Percentiles rank a stretch among this genome's conserved stretches.
Evolutionary conservation across 2,888 invertebrate species (phyloP).

Genomic region (Ectemnius cavifrons): DNA sequence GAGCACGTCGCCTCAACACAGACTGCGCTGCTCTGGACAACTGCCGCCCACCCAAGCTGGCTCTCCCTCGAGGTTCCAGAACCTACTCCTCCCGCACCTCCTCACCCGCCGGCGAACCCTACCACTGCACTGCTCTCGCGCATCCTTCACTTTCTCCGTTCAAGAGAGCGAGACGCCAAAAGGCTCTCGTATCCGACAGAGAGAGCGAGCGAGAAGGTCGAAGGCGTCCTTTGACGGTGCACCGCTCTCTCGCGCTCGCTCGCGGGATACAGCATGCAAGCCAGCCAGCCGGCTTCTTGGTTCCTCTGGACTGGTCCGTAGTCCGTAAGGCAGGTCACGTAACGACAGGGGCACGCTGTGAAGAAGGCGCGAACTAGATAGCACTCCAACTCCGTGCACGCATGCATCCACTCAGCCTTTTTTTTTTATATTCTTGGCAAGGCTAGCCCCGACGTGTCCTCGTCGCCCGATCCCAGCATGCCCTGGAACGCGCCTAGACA

Average conservation of each 20-base stretch:
- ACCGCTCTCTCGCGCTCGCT: slow-evolving; percentile 6
- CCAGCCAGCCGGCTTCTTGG: not conserved
- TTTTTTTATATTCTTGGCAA: not conserved
- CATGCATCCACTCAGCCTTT: not conserved
- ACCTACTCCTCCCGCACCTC: slow-evolving; percentile 28
- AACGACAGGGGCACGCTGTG: slow-evolving; percentile 34
- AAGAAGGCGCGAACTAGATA: slow-evolving; percentile 17
- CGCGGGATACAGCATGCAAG: not conserved
- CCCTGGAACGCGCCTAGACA: not conserved
- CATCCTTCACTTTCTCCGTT: slow-evolving; percentile 50
- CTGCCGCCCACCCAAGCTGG: slow-evolving; percentile 72
- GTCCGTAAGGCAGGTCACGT: slow-evolving; percentile 61
- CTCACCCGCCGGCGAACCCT: slow-evolving; percentile 16
- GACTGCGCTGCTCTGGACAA: slow-evolving; percentile 72
- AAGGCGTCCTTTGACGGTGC: slow-evolving; percentile 8
- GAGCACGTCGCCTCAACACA: slow-evolving; percentile 73
- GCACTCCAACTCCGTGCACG: not conserved
- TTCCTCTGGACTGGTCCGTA: slow-evolving; percentile 23
- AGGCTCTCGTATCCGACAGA: not conserved
- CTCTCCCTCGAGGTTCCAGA: slow-evolving; percentile 48
- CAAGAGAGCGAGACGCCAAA: slow-evolving; percentile 27
- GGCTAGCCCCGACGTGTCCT: not conserved
- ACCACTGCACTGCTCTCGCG: slow-evolving; percentile 26
- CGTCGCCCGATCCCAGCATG: not conserved
- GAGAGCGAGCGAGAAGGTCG: not conserved